Base-by-base conservation (phyloP, 2,113 vertebrate species). In the Anolis sagrei region DNA sequence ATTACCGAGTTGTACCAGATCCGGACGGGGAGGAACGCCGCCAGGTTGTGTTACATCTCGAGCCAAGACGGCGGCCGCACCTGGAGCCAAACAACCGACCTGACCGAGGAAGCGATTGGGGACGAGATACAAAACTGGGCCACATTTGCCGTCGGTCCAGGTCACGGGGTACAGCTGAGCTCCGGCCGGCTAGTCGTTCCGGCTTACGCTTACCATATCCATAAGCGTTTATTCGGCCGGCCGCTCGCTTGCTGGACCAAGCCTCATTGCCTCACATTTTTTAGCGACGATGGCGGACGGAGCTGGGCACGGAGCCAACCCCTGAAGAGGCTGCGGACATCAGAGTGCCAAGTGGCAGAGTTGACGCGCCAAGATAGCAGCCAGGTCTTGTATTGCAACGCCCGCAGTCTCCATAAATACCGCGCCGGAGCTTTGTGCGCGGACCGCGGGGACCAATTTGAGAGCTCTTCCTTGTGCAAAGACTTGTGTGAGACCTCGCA, bases 121-220 rank as follows among this genome's bases (percentile, higher is more conserved):
- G 0, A 51, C 0, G 94, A 96, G 11, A 0, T 97, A 76, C 69
- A 86, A 9, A 95, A 82, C 0, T 99, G 97, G 97, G 98, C 98
- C 89, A 99, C 98, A 0, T 98, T 99, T 4, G 98, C 97, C 0
- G 97, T 99, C 51, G 98, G 98, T 3, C 98, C 98, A 0, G 98
- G 98, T 5, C 98, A 99, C 0, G 98, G 98, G 0, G 86, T 98
- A 3, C 98, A 98, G 92, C 89, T 98, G 82, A 86, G 86, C 44
- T 97, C 95, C 0, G 98, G 98, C 23, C 95, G 97, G 23, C 85
- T 99, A 89, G 92, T 98, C 44, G 95, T 99, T 73, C 98, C 98
- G 0, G 97, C 98, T 0, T 98, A 99, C 2, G 61, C 96, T 84
- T 99, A 98, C 90, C 97, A 95, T 54, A 44, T 96, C 68, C 89